Evolutionary conservation across 2,888 invertebrate genomes (phyloP), one percentile per base, ranked within the genome.

Genomic region (Tetramorium bicarinatum): DNA sequence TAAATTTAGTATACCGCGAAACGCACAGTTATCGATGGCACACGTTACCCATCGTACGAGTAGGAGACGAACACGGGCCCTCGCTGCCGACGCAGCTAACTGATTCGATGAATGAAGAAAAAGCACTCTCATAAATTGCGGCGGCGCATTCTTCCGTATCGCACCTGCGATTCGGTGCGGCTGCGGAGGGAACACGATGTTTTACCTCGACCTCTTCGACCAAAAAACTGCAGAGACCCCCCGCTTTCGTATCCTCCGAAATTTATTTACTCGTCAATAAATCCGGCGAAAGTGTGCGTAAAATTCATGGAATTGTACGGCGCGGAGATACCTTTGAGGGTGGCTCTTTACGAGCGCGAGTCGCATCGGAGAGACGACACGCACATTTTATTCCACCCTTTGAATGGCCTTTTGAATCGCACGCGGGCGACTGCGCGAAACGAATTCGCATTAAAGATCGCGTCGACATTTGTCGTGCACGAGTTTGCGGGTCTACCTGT

Each of bases 341-440:
- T 79, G 18, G 21, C 15, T 47, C 41, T 79, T 80, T 44, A 56
- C 56, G 18, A 47, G 18, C 18, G 18, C 56, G 21, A 59, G 13
- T 25, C n/a, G 54, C 29, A 8, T 1, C 29, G n/a, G n/a, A 72
- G 75, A 61, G 77, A 85, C 76, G 82, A 84, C 49, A 87, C 81
- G 84, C 82, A 86, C 76, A 86, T 90, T 86, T 90, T 91, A 90
- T 88, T 91, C 84, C 84, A 82, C 82, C 66, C 75, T 87, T 85
- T 71, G 83, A 49, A 71, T 81, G 83, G 64, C 77, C 84, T 54
- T 62, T 21, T 67, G 74, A 80, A 34, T 77, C 64, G 56, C 74
- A 74, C 64, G 79, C 59, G 75, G 64, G 21, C 64, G 71, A 44
- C 56, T 54, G 54, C 71, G 71, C 85, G 75, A 61, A 29, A 83